phyloP scores from a whole-genome alignment of 1,140 invertebrate species.

The Trachymyrmex septentrionalis region DNA sequence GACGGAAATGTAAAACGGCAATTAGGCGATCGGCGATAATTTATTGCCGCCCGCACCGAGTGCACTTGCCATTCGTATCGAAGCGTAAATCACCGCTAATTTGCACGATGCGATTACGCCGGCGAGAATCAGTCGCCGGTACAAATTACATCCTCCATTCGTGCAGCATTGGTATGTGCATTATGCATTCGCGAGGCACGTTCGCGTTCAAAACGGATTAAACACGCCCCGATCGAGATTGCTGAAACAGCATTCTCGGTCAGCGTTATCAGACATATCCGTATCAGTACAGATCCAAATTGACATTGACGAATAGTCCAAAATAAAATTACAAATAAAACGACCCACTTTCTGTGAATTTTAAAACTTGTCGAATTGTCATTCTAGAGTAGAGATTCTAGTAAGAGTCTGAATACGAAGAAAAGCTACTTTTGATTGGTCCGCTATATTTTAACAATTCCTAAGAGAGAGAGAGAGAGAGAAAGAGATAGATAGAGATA shows the following conservation, averaged over 20 bases:
- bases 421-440: no score
- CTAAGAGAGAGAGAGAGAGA: no score
- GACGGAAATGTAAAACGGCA: constrained; percentile 57
- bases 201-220: constrained; percentile 2
- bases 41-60: constrained; percentile 56
- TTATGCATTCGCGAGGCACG: constrained; percentile 25
- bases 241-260: not conserved
- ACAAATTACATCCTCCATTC: constrained; percentile 65
- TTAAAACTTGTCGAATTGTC: not conserved
- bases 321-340: not conserved
- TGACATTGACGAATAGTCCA: not conserved
- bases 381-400: not conserved
- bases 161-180: constrained; percentile 23
- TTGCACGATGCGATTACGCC: constrained; percentile 68
- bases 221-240: not conserved
- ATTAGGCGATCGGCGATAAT: constrained; percentile 65
- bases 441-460: no score
- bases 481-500: no score
- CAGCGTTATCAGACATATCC: not conserved
- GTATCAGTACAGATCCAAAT: not conserved
- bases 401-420: no score
- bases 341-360: not conserved
- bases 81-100: constrained; percentile 73
- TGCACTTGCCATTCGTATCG: constrained; percentile 68
- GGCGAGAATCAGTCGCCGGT: constrained; percentile 63